Conservation (phyloP, 2,113 vertebrate genomes). For the Plecotus auritus region DNA sequence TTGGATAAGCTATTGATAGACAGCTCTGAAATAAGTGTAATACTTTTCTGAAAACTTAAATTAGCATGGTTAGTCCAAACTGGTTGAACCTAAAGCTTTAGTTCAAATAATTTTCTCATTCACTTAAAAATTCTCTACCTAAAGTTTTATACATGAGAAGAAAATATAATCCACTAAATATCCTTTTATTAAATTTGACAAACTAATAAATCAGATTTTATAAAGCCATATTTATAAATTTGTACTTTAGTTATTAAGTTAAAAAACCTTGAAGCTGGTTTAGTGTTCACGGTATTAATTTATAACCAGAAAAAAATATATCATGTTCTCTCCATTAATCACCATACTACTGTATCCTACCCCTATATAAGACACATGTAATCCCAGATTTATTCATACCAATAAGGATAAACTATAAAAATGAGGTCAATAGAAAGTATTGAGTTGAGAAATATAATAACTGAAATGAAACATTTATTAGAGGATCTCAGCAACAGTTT, state of each 20-base stretch:
- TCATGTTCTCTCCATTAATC: not conserved
- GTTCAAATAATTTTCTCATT: not conserved
- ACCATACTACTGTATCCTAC: not conserved
- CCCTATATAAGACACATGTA: not conserved
- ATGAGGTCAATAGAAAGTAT: not conserved
- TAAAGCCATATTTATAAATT: not conserved
- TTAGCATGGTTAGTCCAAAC: not conserved
- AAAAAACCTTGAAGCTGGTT: not conserved
- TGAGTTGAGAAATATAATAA: not conserved
- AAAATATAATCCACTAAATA: not conserved
- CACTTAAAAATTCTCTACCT: not conserved
- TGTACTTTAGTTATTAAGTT: not conserved
- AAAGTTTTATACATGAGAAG: not conserved
- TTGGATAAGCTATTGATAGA: not conserved
- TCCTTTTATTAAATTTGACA: not conserved
- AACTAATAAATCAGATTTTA: not conserved
- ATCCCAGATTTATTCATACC: not conserved
- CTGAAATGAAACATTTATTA: not conserved
- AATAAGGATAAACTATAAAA: not conserved
- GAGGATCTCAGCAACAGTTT: not conserved
- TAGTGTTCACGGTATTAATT: not conserved
- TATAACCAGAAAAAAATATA: not conserved
- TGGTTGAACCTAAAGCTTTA: not conserved
- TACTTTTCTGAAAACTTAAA: not conserved
- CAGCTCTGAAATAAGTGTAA: not conserved